Base-by-base conservation (phyloP, 2,797 vertebrate species). In the Onychomys arenicola region DNA sequence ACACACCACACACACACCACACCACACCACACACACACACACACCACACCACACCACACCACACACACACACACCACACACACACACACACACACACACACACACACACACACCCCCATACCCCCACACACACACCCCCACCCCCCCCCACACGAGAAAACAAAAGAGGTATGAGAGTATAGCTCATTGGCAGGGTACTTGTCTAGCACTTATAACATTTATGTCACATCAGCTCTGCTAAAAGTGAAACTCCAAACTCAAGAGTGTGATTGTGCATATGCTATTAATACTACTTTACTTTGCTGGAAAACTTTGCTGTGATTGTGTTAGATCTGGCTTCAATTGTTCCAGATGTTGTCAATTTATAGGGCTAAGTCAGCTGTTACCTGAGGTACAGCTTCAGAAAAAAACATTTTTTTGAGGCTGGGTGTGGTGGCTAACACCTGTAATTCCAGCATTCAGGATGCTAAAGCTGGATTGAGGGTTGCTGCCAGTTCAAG, bases 291-390 rank as follows among this genome's bases (percentile, higher is more conserved):
- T 93, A 9, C 40, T 95, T 90, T 93, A 9, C 40, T 95, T 90
- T 23, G n/a, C 27, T 94, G 10, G 87, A 82, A 95, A 89, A 89
- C 71, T 32, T 63, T 91, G 69, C 12, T 77, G 1, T 91, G 49
- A 49, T 97, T 95, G 32, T 96, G 55, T 95, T 91, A 81, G 61
- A 16, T 96, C 55, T 88, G 46, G 23, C 46, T 77, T 96, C 83
- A 94, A 0, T 43, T 96, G 25, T 55, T 65, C 7, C 69, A n/a
- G 95, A 61, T 87, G 46, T 7, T 87, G n/a, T 90, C 57, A 83
- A 5, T 80, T 92, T 57, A 71, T 86, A 65, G 43, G 21, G 27
- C 61, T 88, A 40, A 69, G 46, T 93, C 52, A 89, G 77, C 43
- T 49, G 1, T 77, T 77, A 69, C 81, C 55, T 96, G 14, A 82